Evolutionary conservation across 2,113 vertebrate species (phyloP).

Genomic region (Struthio camelus): DNA sequence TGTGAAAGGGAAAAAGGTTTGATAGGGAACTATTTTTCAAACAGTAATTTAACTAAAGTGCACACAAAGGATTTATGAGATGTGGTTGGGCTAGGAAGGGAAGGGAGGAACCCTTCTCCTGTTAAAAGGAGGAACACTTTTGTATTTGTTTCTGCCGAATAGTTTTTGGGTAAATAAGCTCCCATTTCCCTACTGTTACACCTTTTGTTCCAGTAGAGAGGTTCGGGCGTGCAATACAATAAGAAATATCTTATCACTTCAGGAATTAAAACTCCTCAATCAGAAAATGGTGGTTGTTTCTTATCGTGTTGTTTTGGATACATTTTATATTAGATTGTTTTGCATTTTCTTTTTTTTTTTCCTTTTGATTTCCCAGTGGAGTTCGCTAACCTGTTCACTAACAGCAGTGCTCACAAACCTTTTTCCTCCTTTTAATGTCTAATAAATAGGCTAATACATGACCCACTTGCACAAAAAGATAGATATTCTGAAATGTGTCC

Average conservation of each 20-base stretch:
- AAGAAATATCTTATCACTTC: neutral
- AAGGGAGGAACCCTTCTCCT: neutral
- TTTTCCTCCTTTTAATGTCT: neutral
- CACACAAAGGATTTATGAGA: conserved; percentile 15
- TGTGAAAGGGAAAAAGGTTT: conserved; percentile 78
- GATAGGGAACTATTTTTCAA: conserved; percentile 73
- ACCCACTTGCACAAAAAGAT: neutral
- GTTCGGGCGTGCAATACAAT: neutral
- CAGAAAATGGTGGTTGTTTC: neutral
- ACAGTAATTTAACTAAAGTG: conserved; percentile 45
- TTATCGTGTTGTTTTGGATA: neutral
- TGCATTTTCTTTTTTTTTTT: neutral
- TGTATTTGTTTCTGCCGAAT: neutral
- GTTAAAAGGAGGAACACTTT: neutral
- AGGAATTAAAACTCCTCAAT: neutral
- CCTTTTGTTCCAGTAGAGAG: neutral
- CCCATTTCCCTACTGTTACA: neutral
- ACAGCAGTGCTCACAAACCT: neutral
- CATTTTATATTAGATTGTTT: neutral
- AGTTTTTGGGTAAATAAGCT: neutral
- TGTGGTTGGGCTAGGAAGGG: neutral
- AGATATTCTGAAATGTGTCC: neutral
- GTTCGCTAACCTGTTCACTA: neutral
- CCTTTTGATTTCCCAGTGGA: neutral
- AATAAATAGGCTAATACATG: neutral